Evolutionary conservation across 2,888 invertebrate species (phyloP).

Genomic region (Alloplasta piceator): DNA sequence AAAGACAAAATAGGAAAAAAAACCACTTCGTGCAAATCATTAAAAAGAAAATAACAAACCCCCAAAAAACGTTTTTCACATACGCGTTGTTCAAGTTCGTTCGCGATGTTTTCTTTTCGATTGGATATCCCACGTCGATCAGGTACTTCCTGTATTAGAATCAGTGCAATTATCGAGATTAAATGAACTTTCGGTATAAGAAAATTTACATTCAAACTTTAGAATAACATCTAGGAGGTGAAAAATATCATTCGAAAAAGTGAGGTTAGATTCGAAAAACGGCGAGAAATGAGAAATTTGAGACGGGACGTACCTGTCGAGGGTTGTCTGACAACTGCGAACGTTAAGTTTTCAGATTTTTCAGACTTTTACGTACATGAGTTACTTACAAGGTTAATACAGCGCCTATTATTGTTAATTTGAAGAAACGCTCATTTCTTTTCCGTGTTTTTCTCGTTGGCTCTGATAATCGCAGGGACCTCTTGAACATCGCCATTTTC

Average conservation of each 20-base stretch:
- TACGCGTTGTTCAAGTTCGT: conserved; percentile 82
- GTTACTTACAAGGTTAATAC: conserved; percentile 80
- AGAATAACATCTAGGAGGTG: conserved; percentile 1
- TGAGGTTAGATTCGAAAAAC: not conserved
- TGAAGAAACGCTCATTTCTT: conserved; percentile 70
- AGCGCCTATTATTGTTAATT: conserved; percentile 81
- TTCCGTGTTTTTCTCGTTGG: conserved; percentile 57
- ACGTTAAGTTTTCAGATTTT: conserved; percentile 78
- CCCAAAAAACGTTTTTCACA: conserved; percentile 77
- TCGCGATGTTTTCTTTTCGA: conserved; percentile 75
- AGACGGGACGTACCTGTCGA: conserved; percentile 20
- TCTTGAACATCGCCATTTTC: not conserved
- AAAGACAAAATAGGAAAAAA: conserved; percentile 59
- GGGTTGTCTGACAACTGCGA: conserved; percentile 69
- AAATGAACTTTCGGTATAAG: not conserved
- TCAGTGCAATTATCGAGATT: no score
- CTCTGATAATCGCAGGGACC: conserved; percentile 38
- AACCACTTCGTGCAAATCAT: conserved; percentile 67
- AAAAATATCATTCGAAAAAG: not conserved
- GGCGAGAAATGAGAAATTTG: not conserved
- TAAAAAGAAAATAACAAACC: conserved; percentile 56
- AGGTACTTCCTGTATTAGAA: not conserved
- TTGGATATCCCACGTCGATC: conserved; percentile 34
- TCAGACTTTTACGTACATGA: conserved; percentile 79
- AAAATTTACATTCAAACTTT: not conserved